Evolutionary conservation across 35 echinoderm and acorn worm genomes (phyloP).

Genomic region (Heliocidaris erythrogramma): DNA sequence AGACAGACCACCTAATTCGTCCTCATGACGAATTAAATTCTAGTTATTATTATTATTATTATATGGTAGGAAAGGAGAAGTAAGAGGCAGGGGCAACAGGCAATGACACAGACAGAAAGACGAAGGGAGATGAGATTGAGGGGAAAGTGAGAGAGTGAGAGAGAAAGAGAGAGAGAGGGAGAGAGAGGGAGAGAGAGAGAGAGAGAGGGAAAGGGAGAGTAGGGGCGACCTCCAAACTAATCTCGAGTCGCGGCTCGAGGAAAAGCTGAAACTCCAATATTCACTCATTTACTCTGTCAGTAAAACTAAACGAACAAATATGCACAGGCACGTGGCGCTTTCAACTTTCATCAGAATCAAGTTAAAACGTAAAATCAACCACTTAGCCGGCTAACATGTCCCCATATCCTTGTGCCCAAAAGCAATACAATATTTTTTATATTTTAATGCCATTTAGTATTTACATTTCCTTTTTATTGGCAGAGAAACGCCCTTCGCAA

Average conservation of each 20-base stretch:
- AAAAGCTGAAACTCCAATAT: background rate
- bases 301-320: conserved; percentile 5
- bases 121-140: no score
- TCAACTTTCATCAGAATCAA: conserved; percentile 11
- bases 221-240: background rate
- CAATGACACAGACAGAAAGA: no score
- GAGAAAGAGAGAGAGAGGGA: no score
- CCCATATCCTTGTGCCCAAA: background rate
- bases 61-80: no score
- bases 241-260: background rate
- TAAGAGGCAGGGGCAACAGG: no score
- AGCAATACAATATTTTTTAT: background rate
- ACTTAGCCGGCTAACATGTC: background rate
- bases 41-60: no score
- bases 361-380: background rate
- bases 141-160: no score
- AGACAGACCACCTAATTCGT: no score
- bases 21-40: no score
- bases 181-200: no score
- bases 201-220: background rate
- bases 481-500: background rate
- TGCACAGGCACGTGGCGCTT: background rate
- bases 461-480: no score
- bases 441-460: background rate
- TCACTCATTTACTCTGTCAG: background rate